Evolutionary conservation across 2,113 vertebrate species (phyloP).

Genomic region (Scomber japonicus): DNA sequence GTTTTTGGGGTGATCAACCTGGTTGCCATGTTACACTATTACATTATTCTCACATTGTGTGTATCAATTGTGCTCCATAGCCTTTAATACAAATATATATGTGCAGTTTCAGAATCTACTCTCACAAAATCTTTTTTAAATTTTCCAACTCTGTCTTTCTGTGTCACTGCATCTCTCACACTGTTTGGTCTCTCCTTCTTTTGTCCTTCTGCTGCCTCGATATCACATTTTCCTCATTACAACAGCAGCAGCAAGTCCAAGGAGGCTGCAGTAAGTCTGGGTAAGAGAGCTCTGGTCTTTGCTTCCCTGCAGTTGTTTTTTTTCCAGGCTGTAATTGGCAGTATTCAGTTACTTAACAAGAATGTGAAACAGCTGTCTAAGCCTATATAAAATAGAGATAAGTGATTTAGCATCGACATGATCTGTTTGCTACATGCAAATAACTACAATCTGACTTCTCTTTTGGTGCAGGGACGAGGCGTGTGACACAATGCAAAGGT

Average conservation of each 20-base stretch:
- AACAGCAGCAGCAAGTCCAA: conserved; percentile 71
- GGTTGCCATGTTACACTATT: neutral
- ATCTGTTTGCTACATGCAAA: neutral
- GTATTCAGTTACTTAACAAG: conserved; percentile 14
- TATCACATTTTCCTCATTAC: conserved; percentile 9
- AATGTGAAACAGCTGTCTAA: conserved; percentile 10
- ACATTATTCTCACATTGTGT: no score
- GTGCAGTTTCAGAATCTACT: neutral
- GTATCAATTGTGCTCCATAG: no score
- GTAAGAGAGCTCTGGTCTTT: conserved; percentile 62
- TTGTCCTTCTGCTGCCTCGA: neutral
- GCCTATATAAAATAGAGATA: neutral
- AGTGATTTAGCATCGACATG: conserved; percentile 4
- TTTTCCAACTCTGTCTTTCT: neutral
- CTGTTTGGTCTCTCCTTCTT: neutral
- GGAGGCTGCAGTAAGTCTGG: conserved; percentile 66
- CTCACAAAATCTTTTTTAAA: neutral
- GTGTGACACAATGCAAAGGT: conserved; percentile 87
- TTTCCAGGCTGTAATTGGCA: neutral
- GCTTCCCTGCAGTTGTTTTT: neutral
- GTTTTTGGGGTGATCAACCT: neutral
- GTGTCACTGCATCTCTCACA: neutral
- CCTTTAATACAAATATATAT: no score
- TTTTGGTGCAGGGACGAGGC: conserved; percentile 68
- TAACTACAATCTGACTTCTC: neutral